phyloP scores from a whole-genome alignment of 2,888 invertebrate species.

The Toxonevra muliebris region DNA sequence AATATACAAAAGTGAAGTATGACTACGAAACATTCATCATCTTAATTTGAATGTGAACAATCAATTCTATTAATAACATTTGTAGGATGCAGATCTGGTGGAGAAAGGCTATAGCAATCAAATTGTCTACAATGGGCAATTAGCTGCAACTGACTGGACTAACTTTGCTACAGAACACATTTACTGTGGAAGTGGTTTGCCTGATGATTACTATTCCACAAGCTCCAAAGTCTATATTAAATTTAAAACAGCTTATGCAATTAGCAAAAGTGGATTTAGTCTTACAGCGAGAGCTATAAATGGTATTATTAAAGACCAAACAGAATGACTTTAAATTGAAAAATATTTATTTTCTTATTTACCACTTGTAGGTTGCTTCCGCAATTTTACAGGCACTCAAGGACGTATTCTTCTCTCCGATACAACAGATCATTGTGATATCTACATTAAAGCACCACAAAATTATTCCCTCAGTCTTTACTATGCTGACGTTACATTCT shows the following conservation, averaged over 20 bases:
- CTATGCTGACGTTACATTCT: conserved; percentile 67
- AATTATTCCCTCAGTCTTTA: conserved; percentile 79
- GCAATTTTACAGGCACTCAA: conserved; percentile 75
- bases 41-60: not conserved
- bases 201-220: conserved; percentile 68
- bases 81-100: conserved; percentile 46
- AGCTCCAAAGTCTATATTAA: conserved; percentile 64
- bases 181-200: conserved; percentile 67
- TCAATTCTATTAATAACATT: not conserved
- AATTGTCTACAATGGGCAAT: conserved; percentile 46
- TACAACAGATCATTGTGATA: conserved; percentile 68
- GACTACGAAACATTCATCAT: not conserved
- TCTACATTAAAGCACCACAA: conserved; percentile 72
- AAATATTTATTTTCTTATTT: not conserved
- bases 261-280: conserved; percentile 72
- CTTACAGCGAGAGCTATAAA: conserved; percentile 69
- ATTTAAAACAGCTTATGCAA: conserved; percentile 66
- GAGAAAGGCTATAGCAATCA: conserved; percentile 48
- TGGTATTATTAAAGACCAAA: no score
- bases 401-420: conserved; percentile 72
- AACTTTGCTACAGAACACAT: conserved; percentile 49
- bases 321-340: no score
- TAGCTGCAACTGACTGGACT: not conserved
- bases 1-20: conserved; percentile 52
- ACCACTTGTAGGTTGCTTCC: conserved; percentile 69